Percentiles rank a stretch among this genome's conserved stretches.
phyloP scores from a whole-genome alignment of 2,113 vertebrate genomes.

The Aythya baeri region DNA sequence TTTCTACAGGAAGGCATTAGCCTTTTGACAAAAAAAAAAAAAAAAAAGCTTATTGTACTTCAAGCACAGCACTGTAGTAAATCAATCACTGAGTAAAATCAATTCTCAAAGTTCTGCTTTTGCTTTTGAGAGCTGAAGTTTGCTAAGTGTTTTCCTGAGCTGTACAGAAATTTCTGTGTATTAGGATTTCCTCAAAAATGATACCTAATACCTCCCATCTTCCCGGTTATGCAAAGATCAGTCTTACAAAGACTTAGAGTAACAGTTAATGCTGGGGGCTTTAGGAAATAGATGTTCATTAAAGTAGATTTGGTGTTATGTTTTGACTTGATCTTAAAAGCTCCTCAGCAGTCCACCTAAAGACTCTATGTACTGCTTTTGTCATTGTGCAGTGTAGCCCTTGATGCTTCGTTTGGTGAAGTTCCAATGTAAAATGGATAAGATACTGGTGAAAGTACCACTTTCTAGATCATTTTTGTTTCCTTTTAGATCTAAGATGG shows the following conservation, averaged over 20 bases:
- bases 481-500: not conserved
- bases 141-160: not conserved
- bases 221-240: not conserved
- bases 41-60: not conserved
- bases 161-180: not conserved
- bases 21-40: constrained; percentile 11
- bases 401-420: not conserved
- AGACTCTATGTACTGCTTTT: not conserved
- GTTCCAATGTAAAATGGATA: not conserved
- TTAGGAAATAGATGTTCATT: not conserved
- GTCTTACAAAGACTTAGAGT: not conserved
- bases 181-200: not conserved
- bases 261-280: not conserved
- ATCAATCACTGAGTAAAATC: not conserved
- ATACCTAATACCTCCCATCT: not conserved
- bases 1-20: constrained; percentile 1
- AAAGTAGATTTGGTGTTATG: not conserved
- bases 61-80: not conserved
- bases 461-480: not conserved
- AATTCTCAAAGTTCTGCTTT: not conserved
- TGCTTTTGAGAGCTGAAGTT: not conserved
- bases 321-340: not conserved
- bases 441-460: not conserved
- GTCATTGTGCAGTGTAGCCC: not conserved
- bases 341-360: not conserved